Base-by-base conservation (phyloP, 2,113 vertebrate species). In the Cottus gobio region DNA sequence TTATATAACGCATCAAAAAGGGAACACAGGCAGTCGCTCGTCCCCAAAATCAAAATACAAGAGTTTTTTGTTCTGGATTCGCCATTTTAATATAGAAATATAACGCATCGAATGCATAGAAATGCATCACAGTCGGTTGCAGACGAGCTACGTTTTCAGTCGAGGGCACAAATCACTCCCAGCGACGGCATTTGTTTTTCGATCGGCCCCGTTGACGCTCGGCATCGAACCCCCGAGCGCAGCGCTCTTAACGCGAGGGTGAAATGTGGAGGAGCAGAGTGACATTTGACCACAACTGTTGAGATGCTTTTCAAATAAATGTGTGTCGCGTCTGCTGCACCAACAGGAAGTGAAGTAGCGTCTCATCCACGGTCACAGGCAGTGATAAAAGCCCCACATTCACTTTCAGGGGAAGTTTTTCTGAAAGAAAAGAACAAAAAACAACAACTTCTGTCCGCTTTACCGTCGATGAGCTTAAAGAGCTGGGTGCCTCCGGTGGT, bases 391-490 rank as follows among this genome's bases (percentile, higher is more conserved):
- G 24, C 26, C 37, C 13, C 31, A 63, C 62, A 57, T 39, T 71
- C 2, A 13, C 42, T 4, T n/a, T n/a, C n/a, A n/a, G n/a, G 42
- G 42, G 42, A 48, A 48, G 60, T 11, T 39, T 48, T 50, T 63
- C 66, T 50, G 7, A 22, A 50, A 48, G 16, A 48, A 48, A 16
- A 48, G 20, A 7, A 26, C 34, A 22, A 3, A 1, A 39, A 20
- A 66, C 31, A 30, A 48, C 5, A 58, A 26, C 62, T 4, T 11
- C 26, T 1, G 42, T 1, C 9, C 2, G 11, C 74, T 83, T 96
- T 89, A 98, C 98, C 97, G 52, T 97, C 96, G 2, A 99, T 95
- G 31, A 98, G 95, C 89, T 98, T 96, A 39, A 87, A 95, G 0
- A 99, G 96, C 90, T 98, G 97, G 1, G 93, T 94, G 63, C 97